These are phyloP conservation scores for Elaphurus davidianus DNA, from an alignment of 2,113 vertebrate species.

Conservation along the genomic window DNA sequence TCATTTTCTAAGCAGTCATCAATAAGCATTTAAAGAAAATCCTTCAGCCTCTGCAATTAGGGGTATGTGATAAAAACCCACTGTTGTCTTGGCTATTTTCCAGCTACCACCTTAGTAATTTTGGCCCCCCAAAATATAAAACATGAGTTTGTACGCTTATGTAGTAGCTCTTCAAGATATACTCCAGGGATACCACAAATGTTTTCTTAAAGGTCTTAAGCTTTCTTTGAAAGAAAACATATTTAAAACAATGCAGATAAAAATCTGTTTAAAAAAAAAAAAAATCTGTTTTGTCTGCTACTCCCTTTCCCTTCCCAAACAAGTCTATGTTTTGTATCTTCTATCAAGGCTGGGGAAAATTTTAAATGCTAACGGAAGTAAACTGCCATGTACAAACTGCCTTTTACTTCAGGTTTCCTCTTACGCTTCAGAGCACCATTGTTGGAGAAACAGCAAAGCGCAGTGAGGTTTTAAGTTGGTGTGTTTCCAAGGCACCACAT, in stretches of 20 bases:
- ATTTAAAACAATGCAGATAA: constrained; percentile 53
- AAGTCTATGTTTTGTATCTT: constrained; percentile 40
- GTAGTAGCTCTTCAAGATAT: constrained; percentile 21
- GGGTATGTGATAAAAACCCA: neutral
- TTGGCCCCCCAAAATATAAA: neutral
- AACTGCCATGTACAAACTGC: constrained; percentile 16
- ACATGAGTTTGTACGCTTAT: neutral
- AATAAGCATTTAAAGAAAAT: neutral
- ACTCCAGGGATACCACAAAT: neutral
- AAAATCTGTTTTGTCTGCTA: constrained; percentile 51
- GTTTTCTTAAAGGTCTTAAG: constrained; percentile 27
- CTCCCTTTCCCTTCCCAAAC: constrained; percentile 37
- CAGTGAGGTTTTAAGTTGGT: neutral
- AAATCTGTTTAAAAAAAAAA: constrained; percentile 24
- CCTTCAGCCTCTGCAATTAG: neutral
- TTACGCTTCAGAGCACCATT: neutral
- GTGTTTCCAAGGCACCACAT: neutral
- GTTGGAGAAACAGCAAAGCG: constrained; percentile 40
- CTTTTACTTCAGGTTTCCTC: constrained; percentile 41
- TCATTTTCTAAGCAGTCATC: neutral
- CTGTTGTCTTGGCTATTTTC: neutral
- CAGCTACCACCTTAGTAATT: neutral
- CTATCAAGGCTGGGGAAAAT: constrained; percentile 11
- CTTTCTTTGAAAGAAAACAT: constrained; percentile 26
- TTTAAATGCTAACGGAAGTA: constrained; percentile 18